phyloP scores from a whole-genome alignment of 2,888 invertebrate species.

The Andrena minutula region DNA sequence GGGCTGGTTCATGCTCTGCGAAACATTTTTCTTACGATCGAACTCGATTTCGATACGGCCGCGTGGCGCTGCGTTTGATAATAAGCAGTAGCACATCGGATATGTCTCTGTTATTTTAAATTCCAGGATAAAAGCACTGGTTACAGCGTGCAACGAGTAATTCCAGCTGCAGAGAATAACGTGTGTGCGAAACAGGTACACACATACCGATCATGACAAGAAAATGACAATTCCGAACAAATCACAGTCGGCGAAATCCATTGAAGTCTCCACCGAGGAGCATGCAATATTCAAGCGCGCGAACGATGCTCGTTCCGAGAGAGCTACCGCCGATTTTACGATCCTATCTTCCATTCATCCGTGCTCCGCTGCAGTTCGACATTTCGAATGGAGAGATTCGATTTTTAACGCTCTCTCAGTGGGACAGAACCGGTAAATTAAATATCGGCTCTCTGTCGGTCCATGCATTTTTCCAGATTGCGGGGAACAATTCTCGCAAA shows the following conservation, averaged over 20 bases:
- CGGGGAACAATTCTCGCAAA: no score
- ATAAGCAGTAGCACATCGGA: no score
- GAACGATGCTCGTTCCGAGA: slow-evolving; percentile 19
- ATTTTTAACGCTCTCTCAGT: slow-evolving; percentile 1
- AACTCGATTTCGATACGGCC: not conserved
- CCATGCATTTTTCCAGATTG: slow-evolving; percentile 20
- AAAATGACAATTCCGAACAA: slow-evolving; percentile 18
- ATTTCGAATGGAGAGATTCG: slow-evolving; percentile 24
- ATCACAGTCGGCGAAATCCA: slow-evolving; percentile 6
- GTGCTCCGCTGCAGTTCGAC: slow-evolving; percentile 17
- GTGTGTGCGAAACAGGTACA: not conserved
- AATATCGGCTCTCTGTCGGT: not conserved
- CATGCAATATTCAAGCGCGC: slow-evolving; percentile 22
- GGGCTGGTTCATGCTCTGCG: not conserved
- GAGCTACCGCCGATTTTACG: slow-evolving; percentile 22
- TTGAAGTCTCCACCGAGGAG: not conserved
- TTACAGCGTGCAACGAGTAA: not conserved
- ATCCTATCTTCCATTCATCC: not conserved
- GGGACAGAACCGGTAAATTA: slow-evolving; percentile 11
- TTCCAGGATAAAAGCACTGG: slow-evolving; percentile 25
- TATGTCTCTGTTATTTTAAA: no score
- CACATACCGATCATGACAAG: slow-evolving; percentile 7
- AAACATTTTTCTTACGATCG: not conserved
- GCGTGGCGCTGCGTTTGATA: not conserved
- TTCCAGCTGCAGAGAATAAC: slow-evolving; percentile 1